phyloP scores from a whole-genome alignment of 2,797 vertebrate genomes.

The Phoxinus dragarum region DNA sequence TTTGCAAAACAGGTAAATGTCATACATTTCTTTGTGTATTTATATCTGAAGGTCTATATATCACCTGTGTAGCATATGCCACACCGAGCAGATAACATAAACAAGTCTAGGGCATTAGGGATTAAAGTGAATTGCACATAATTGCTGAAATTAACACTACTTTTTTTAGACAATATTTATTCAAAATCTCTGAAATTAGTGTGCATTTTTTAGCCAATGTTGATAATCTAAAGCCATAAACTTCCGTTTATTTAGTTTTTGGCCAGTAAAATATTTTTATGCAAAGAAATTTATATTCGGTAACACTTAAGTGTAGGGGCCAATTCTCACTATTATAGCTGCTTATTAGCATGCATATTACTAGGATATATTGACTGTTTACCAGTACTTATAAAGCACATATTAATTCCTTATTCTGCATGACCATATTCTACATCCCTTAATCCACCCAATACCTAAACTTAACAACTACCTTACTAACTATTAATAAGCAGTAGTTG shows the following conservation, averaged over 20 bases:
- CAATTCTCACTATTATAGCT: no score
- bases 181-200: not conserved
- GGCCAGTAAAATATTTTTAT: not conserved
- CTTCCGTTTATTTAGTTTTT: not conserved
- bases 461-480: no score
- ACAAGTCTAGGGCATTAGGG: not conserved
- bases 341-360: no score
- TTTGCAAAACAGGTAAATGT: conserved; percentile 82
- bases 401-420: no score
- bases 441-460: no score
- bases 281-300: not conserved
- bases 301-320: no score
- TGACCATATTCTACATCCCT: no score
- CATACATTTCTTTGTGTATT: not conserved
- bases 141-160: not conserved
- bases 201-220: not conserved
- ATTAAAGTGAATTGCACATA: not conserved
- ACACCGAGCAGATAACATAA: no score
- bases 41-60: not conserved
- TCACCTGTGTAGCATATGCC: not conserved
- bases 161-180: no score
- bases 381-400: no score
- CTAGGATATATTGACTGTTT: no score
- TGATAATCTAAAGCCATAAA: not conserved
- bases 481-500: no score